A percentile compares a stretch with the other conserved stretches of the same genome.
Evolutionary conservation across 2,113 vertebrate genomes (phyloP).

Genomic region (Tragelaphus strepsiceros): DNA sequence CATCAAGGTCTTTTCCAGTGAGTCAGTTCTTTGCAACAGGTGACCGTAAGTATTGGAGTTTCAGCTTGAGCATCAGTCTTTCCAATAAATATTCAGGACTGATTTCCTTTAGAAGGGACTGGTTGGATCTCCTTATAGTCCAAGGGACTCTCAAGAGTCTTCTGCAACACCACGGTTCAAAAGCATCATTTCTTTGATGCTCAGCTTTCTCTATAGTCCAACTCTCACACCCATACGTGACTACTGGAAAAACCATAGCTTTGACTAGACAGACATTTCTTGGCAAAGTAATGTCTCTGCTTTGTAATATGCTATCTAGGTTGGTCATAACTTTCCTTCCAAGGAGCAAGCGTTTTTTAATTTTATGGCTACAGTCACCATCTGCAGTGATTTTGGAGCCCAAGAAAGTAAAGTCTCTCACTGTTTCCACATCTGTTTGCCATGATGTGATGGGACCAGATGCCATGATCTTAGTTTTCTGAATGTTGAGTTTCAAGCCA

Average conservation of each 20-base stretch:
- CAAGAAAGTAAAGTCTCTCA: background rate
- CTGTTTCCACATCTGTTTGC: background rate
- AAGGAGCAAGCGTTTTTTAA: background rate
- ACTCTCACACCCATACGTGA: background rate
- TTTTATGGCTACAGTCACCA: background rate
- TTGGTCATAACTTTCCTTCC: background rate
- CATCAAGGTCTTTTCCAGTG: background rate
- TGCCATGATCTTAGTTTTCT: background rate
- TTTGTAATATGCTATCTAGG: background rate
- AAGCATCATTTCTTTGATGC: accelerated
- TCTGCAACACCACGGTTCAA: background rate
- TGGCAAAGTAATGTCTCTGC: background rate
- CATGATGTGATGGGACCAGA: background rate
- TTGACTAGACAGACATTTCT: background rate
- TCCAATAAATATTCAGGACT: background rate
- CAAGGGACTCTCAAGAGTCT: background rate
- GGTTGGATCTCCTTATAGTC: background rate
- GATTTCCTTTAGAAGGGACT: background rate
- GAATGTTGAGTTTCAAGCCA: no score
- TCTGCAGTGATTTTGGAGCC: background rate
- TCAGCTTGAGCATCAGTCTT: background rate
- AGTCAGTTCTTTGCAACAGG: background rate
- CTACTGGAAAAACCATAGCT: background rate
- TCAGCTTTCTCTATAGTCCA: background rate
- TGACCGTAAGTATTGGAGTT: background rate